phyloP scores from a whole-genome alignment of 2,113 vertebrate genomes.

The Xenopus borealis region DNA sequence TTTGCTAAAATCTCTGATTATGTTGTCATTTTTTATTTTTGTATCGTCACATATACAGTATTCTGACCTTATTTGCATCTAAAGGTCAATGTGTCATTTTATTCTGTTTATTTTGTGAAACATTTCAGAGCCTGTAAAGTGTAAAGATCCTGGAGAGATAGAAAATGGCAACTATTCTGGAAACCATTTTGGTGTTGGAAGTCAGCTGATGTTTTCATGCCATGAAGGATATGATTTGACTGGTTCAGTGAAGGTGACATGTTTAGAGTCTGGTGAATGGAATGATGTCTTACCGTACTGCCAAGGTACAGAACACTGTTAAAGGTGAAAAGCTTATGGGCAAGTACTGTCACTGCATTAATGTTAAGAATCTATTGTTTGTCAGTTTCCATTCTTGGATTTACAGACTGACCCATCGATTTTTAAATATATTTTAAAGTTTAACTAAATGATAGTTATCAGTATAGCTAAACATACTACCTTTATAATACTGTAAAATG shows the following conservation, averaged over 20 bases:
- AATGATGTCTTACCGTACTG: conserved; percentile 69
- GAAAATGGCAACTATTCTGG: conserved; percentile 77
- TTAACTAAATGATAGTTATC: too few relatives aligned
- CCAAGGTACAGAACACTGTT: conserved; percentile 69
- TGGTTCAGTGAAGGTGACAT: conserved; percentile 67
- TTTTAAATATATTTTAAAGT: background rate
- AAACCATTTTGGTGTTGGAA: conserved; percentile 73
- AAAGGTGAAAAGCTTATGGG: conserved; percentile 1
- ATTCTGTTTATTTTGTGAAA: too few relatives aligned
- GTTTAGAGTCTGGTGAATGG: conserved; percentile 81
- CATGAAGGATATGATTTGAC: conserved; percentile 74
- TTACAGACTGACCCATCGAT: background rate
- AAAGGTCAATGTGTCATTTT: too few relatives aligned
- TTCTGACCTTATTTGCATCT: too few relatives aligned
- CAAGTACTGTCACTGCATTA: background rate
- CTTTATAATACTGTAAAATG: too few relatives aligned
- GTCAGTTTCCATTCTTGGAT: background rate
- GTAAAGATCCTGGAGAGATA: conserved; percentile 72
- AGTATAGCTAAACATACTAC: too few relatives aligned
- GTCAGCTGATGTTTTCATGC: conserved; percentile 76
- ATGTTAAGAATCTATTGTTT: background rate
- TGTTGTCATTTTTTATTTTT: too few relatives aligned
- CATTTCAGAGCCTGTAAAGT: conserved; percentile 82
- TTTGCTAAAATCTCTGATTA: too few relatives aligned
- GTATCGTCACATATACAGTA: too few relatives aligned